Conservation (phyloP, 2,888 invertebrate genomes). For the Agrochola lota region DNA sequence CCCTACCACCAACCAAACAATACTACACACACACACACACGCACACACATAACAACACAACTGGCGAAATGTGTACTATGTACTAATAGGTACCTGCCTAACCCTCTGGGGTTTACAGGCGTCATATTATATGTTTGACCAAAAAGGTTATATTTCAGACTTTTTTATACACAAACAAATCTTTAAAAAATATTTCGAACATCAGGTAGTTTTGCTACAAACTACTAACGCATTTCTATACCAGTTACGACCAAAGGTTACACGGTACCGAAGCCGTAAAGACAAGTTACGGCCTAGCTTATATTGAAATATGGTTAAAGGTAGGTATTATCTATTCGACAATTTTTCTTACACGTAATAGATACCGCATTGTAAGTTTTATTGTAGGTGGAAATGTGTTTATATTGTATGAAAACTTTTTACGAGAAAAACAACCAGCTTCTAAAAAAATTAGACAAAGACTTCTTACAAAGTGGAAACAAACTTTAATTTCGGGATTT, state of each 20-base stretch:
- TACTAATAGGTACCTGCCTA: not conserved
- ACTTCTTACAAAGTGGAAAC: too few species aligned
- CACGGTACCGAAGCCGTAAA: slow-evolving; percentile 45
- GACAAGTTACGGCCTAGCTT: slow-evolving; percentile 53
- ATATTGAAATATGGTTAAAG: slow-evolving; percentile 49
- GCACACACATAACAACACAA: not conserved
- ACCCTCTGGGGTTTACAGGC: not conserved
- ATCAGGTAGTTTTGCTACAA: not conserved
- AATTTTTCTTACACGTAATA: slow-evolving; percentile 34
- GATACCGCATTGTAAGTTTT: slow-evolving; percentile 21
- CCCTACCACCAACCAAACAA: not conserved
- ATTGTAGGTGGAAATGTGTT: not conserved
- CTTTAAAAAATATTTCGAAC: not conserved
- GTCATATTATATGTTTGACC: not conserved
- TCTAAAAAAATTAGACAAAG: too few species aligned
- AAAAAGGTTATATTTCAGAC: not conserved
- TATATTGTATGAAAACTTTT: too few species aligned
- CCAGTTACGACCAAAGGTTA: slow-evolving; percentile 29
- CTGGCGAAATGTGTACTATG: not conserved
- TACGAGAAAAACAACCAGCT: too few species aligned
- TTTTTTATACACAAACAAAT: not conserved
- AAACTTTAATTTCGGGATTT: too few species aligned
- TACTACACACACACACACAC: not conserved
- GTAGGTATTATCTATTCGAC: slow-evolving; percentile 36
- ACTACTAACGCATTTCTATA: slow-evolving; percentile 11